Base-by-base conservation (phyloP, 1,140 invertebrate genomes). In the Drosophila lacteicornis region DNA sequence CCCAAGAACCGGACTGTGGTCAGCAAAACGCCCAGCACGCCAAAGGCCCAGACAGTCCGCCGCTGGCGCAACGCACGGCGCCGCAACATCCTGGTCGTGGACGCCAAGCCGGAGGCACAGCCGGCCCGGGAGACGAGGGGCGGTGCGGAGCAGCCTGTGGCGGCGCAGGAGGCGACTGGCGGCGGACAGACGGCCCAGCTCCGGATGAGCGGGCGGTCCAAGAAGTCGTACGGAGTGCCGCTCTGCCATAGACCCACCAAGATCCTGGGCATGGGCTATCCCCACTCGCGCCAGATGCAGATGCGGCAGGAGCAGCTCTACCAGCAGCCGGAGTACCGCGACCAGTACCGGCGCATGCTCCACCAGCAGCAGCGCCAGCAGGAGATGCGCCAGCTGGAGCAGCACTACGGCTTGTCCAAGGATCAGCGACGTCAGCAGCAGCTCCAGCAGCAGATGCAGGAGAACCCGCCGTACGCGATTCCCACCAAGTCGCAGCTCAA, bases 191-290 rank as follows among this genome's bases (percentile, higher is more conserved):
- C 9, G 1, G n/a, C 40, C 0, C 13, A n/a, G 9, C 13, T 19
- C 15, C 40, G 19, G 40, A 57, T 33, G 27, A 12, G 8, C 22
- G 30, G 40, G 2, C 3, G 25, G 4, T 36, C 38, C 2, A 76
- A 42, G n/a, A 76, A 49, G 43, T 25, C 38, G 0, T 74, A 25
- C 17, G 43, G 47, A 0, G 60, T 86, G 7, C 83, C 83, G 1
- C 25, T 86, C 11, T 86, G 83, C 22, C 27, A 8, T 7, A 51
- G 51, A 0, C 76, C 80, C 13, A 78, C 76, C 3, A 25, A 40
- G 4, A 57, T 80, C 7, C 15, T 82, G 59, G 67, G 55, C 17
- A 30, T 57, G 56, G 22, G 38, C 19, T 11, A 8, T 17, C 67
- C 70, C 30, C 22, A 50, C 40, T 36, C 61, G 5, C 57, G 45